A percentile compares a stretch with the other conserved stretches of the same genome.
phyloP scores from a whole-genome alignment of 2,113 vertebrate genomes.

The Rousettus leschenaultii region DNA sequence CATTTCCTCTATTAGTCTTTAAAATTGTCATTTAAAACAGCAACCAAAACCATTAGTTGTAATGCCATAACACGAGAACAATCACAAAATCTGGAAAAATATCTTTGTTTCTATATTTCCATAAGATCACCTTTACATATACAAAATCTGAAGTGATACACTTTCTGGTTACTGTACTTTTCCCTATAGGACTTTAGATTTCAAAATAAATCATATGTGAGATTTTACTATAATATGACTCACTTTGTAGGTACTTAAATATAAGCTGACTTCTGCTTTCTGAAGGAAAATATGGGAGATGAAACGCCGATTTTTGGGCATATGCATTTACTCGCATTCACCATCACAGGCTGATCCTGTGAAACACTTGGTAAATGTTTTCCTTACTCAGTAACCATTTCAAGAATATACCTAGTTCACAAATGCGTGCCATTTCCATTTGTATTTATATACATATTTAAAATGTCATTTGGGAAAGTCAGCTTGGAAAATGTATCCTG shows the following conservation, averaged over 20 bases:
- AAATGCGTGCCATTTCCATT: background rate
- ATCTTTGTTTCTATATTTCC: background rate
- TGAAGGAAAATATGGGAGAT: background rate
- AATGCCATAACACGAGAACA: background rate
- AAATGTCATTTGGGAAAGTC: conserved; percentile 52
- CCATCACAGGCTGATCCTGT: background rate
- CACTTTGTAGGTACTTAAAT: background rate
- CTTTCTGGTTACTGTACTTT: background rate
- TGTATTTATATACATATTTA: background rate
- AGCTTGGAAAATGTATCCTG: conserved; percentile 15
- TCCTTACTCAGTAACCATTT: background rate
- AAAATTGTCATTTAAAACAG: background rate
- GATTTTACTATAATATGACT: background rate
- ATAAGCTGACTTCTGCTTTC: background rate
- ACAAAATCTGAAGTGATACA: background rate
- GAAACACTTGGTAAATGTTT: background rate
- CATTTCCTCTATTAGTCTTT: background rate
- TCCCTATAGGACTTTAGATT: background rate
- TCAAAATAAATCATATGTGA: background rate
- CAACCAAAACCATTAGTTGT: background rate
- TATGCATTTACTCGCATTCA: background rate
- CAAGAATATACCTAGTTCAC: background rate
- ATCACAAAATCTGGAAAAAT: background rate
- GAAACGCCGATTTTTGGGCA: background rate
- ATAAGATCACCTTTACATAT: background rate